Evolutionary conservation across 1,140 invertebrate genomes (phyloP).

Genomic region (Meloidogyne exigua): DNA sequence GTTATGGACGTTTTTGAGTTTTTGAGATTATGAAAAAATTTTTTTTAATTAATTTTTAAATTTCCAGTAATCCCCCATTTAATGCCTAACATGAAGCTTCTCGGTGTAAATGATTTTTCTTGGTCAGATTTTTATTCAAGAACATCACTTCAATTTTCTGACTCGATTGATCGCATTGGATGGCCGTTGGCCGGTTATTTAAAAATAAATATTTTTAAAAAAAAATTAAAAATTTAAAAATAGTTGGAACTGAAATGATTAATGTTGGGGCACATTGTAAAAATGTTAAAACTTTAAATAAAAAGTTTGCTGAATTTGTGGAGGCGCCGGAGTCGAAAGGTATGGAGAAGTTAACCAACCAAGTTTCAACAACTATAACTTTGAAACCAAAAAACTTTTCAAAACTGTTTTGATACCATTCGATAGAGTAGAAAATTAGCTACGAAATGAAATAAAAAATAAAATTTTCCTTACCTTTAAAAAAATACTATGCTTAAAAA

Average conservation of each 20-base stretch:
- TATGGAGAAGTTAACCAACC: background rate
- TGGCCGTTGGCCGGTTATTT: conserved; percentile 16
- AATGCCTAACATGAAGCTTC: conserved; percentile 16
- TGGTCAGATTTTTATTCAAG: conserved; percentile 16
- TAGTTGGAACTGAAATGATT: conserved; percentile 14
- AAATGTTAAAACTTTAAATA: conserved; percentile 9
- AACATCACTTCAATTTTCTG: conserved; percentile 13
- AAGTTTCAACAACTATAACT: background rate
- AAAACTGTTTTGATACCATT: background rate
- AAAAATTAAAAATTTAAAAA: background rate
- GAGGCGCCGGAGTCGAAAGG: conserved; percentile 38
- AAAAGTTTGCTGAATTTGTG: conserved; percentile 29
- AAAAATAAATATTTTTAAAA: background rate
- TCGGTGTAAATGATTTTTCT: conserved; percentile 17
- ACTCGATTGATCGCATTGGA: conserved; percentile 19
- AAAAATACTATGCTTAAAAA: background rate
- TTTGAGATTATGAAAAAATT: no score
- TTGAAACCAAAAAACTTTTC: background rate
- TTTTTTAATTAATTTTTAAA: no score
- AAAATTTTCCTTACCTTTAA: no score
- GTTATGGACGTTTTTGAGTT: no score
- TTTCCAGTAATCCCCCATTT: background rate
- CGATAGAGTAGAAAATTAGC: conserved; percentile 6
- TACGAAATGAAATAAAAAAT: background rate
- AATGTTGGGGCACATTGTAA: conserved; percentile 25